Evolutionary conservation across 2,888 invertebrate genomes (phyloP).

Genomic region (Syritta pipiens): DNA sequence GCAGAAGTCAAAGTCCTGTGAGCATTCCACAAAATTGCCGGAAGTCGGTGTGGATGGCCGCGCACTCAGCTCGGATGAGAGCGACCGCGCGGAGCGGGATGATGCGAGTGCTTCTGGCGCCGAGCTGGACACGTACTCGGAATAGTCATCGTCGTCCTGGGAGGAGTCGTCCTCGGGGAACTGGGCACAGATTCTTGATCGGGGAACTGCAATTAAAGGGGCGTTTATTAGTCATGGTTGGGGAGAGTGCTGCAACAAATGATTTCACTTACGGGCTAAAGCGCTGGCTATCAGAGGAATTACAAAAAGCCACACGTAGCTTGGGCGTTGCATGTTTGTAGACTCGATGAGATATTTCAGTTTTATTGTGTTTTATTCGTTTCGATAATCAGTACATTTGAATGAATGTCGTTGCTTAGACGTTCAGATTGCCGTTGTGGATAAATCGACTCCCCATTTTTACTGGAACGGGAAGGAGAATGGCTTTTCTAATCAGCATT

Average conservation of each 20-base stretch:
- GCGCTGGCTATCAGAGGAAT: slow-evolving; percentile 9
- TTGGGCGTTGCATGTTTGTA: slow-evolving; percentile 11
- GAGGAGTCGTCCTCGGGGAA: slow-evolving; percentile 56
- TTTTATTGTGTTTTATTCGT: background rate
- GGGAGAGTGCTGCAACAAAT: background rate
- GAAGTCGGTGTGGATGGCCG: background rate
- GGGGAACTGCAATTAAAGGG: slow-evolving; percentile 31
- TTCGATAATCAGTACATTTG: slow-evolving; percentile 9
- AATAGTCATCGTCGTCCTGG: slow-evolving; percentile 57
- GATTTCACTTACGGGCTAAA: slow-evolving; percentile 30
- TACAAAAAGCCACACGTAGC: slow-evolving; percentile 18
- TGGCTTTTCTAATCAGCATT: too few species aligned
- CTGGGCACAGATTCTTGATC: slow-evolving; percentile 46
- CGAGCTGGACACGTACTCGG: slow-evolving; percentile 52
- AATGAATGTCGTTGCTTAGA: slow-evolving; percentile 3
- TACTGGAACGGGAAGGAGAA: slow-evolving; percentile 1
- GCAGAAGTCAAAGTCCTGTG: slow-evolving; percentile 81
- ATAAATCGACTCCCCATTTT: slow-evolving; percentile 10
- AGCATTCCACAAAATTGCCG: slow-evolving; percentile 75
- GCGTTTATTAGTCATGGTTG: too few species aligned
- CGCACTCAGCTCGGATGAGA: too few species aligned
- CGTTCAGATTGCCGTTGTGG: slow-evolving; percentile 8
- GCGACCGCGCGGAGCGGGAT: background rate
- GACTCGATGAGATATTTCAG: background rate
- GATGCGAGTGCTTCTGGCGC: slow-evolving; percentile 31